These are phyloP conservation scores for Synanthedon tipuliformis DNA, from an alignment of 2,888 invertebrate species.

Conservation along the genomic window DNA sequence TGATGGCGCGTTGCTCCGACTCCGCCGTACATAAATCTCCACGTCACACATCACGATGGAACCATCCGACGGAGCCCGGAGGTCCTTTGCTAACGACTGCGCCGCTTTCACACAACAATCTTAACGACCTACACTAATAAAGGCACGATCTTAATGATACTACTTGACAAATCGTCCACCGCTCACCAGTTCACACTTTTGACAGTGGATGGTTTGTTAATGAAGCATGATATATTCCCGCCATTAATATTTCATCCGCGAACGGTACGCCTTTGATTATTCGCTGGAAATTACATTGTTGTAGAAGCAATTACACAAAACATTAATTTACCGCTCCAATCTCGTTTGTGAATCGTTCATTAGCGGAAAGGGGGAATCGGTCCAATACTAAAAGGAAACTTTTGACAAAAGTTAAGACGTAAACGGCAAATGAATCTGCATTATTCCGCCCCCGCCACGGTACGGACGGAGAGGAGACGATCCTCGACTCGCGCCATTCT, in stretches of 20 bases:
- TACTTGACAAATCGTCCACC: conserved; percentile 7
- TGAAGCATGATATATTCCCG: conserved; percentile 8
- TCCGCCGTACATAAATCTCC: not conserved
- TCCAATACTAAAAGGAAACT: conserved; percentile 36
- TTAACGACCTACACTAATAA: not conserved
- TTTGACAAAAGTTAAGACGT: conserved; percentile 58
- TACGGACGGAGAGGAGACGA: conserved; percentile 7
- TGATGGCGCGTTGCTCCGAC: not conserved
- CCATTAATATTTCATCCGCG: conserved; percentile 10
- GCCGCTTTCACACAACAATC: not conserved
- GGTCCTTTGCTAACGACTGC: not conserved
- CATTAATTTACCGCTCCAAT: conserved; percentile 49
- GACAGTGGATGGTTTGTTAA: conserved; percentile 4
- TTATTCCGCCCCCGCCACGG: conserved; percentile 31
- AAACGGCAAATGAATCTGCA: conserved; percentile 55
- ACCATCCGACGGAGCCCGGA: not conserved
- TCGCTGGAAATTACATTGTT: conserved; percentile 27
- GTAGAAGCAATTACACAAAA: conserved; percentile 51
- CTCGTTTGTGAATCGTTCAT: conserved; percentile 54
- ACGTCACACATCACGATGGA: not conserved
- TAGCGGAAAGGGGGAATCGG: conserved; percentile 40
- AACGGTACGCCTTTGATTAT: conserved; percentile 12
- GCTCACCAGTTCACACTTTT: conserved; percentile 3
- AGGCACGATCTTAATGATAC: conserved; percentile 3
- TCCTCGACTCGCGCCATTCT: conserved; percentile 20